Conservation (phyloP, 2,113 vertebrate genomes). For the Mellivora capensis region DNA sequence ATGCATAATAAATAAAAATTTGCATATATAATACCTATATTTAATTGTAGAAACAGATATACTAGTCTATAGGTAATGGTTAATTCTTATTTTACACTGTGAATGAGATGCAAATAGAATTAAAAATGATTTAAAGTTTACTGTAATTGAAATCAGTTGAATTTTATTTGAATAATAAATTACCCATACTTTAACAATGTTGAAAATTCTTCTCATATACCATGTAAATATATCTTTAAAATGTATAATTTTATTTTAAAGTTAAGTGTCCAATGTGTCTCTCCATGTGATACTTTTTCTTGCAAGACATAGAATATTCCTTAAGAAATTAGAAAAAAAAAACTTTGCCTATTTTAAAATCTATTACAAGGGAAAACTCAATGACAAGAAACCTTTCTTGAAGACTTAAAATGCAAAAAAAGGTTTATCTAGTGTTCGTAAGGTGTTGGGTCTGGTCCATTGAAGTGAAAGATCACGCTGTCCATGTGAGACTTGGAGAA, state of each 20-base stretch:
- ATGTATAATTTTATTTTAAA: background rate
- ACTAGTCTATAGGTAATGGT: background rate
- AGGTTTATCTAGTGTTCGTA: background rate
- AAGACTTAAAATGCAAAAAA: background rate
- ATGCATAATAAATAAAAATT: background rate
- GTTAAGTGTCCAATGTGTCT: background rate
- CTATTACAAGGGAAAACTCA: background rate
- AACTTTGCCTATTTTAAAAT: background rate
- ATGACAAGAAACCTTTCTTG: background rate
- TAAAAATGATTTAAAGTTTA: background rate
- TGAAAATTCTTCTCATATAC: background rate
- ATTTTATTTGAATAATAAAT: slow-evolving; percentile 33
- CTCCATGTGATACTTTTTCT: background rate
- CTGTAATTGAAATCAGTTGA: background rate
- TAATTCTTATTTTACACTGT: background rate
- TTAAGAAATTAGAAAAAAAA: background rate
- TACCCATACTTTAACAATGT: background rate
- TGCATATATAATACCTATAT: background rate
- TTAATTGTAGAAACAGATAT: background rate
- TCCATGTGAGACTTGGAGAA: background rate
- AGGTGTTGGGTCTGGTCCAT: background rate
- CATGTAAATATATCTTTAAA: background rate
- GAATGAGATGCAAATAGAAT: background rate
- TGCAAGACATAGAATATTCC: background rate
- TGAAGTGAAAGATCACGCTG: background rate